Percentiles rank a stretch among this genome's conserved stretches.
phyloP scores from a whole-genome alignment of 2,888 invertebrate genomes.

The Drosophila borborema region DNA sequence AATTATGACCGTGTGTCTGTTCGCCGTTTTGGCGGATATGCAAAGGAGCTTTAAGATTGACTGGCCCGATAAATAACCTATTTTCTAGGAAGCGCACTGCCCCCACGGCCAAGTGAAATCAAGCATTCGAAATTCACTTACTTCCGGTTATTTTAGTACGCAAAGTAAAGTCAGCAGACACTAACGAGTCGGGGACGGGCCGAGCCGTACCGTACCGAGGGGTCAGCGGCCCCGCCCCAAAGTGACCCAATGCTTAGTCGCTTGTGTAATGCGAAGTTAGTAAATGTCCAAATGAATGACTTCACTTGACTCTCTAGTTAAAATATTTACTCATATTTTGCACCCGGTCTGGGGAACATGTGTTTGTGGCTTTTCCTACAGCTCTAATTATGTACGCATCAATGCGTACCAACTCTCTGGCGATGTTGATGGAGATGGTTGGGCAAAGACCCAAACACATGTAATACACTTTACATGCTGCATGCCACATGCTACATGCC shows the following conservation, averaged over 20 bases:
- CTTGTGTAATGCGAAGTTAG: conserved; percentile 75
- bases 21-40: conserved; percentile 22
- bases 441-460: conserved; percentile 24
- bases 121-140: conserved; percentile 75
- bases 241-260: conserved; percentile 66
- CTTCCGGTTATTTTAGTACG: conserved; percentile 77
- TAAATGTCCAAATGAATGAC: conserved; percentile 78
- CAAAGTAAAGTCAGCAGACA: conserved; percentile 63
- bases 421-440: not conserved
- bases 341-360: conserved; percentile 50
- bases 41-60: conserved; percentile 22
- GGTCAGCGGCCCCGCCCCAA: conserved; percentile 8
- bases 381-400: conserved; percentile 68
- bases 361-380: conserved; percentile 65
- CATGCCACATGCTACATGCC: conserved; percentile 4
- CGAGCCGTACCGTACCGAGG: not conserved
- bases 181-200: conserved; percentile 24
- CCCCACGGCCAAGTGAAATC: conserved; percentile 62
- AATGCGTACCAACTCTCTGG: conserved; percentile 40
- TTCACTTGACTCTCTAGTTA: conserved; percentile 75
- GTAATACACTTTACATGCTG: conserved; percentile 19
- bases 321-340: conserved; percentile 77
- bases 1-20: not conserved
- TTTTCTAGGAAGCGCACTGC: not conserved
- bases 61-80: conserved; percentile 38